phyloP scores from a whole-genome alignment of 2,888 invertebrate genomes.

The Peribatodes rhomboidaria region DNA sequence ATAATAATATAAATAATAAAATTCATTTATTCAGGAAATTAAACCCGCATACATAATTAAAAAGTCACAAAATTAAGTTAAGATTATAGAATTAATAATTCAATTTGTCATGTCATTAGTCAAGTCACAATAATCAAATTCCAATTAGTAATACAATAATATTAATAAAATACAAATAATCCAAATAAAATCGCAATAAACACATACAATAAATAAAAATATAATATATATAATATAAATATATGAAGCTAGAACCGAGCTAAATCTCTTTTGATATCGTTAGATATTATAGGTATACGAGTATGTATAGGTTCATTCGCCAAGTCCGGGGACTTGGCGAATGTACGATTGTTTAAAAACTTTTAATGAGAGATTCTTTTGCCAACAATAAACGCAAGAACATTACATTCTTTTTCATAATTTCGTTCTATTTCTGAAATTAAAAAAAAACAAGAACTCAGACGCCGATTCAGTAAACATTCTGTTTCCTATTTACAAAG shows the following conservation, averaged over 20 bases:
- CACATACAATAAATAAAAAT: too few relatives aligned
- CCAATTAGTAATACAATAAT: too few relatives aligned
- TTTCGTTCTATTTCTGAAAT: constrained; percentile 16
- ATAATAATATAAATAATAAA: too few relatives aligned
- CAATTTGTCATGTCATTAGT: too few relatives aligned
- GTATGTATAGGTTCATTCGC: too few relatives aligned
- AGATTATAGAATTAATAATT: too few relatives aligned
- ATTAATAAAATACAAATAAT: too few relatives aligned
- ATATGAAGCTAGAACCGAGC: neutral
- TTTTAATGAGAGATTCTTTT: constrained; percentile 28
- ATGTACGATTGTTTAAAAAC: constrained; percentile 15
- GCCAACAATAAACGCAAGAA: constrained; percentile 19
- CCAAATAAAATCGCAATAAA: too few relatives aligned
- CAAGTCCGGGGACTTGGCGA: constrained; percentile 16
- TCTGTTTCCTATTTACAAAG: constrained; percentile 2
- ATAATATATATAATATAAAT: neutral
- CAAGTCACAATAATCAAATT: too few relatives aligned
- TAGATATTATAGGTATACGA: neutral
- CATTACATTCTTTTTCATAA: constrained; percentile 16
- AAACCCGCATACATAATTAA: too few relatives aligned
- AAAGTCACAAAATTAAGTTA: too few relatives aligned
- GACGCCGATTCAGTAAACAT: constrained; percentile 1
- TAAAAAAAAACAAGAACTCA: neutral
- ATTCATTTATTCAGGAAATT: too few relatives aligned
- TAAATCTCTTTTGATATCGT: neutral